Conservation (phyloP, 2,888 invertebrate genomes). For the Norana najaformis region DNA sequence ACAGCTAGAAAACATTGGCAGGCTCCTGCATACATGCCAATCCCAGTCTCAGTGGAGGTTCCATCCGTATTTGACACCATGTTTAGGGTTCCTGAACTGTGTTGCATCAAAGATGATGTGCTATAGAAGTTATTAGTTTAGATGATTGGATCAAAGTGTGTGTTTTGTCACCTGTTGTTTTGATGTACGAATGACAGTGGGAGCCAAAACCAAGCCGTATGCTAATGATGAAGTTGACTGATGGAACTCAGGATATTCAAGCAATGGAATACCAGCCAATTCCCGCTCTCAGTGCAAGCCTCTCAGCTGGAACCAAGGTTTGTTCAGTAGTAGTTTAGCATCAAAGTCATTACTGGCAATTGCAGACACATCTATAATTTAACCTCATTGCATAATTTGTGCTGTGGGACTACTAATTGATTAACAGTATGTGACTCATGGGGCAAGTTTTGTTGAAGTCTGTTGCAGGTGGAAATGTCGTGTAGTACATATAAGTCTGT, state of each 20-base stretch:
- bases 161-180: background rate
- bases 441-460: background rate
- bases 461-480: background rate
- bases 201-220: conserved; percentile 64
- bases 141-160: background rate
- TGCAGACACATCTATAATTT: background rate
- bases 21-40: too few species aligned
- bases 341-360: background rate
- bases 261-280: conserved; percentile 74
- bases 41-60: too few species aligned
- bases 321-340: background rate
- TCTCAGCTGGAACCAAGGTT: conserved; percentile 64
- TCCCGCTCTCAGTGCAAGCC: conserved; percentile 51
- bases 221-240: conserved; percentile 74
- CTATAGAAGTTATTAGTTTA: background rate
- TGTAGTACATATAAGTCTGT: background rate
- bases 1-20: too few species aligned
- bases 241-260: conserved; percentile 73
- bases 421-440: background rate
- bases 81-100: too few species aligned
- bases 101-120: too few species aligned
- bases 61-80: too few species aligned
- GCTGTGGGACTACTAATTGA: background rate
- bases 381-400: background rate
- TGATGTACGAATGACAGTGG: background rate